Percentiles rank a stretch among this genome's conserved stretches.
Conservation (phyloP, 2,888 invertebrate species). For the Gasteruption jaculator region DNA sequence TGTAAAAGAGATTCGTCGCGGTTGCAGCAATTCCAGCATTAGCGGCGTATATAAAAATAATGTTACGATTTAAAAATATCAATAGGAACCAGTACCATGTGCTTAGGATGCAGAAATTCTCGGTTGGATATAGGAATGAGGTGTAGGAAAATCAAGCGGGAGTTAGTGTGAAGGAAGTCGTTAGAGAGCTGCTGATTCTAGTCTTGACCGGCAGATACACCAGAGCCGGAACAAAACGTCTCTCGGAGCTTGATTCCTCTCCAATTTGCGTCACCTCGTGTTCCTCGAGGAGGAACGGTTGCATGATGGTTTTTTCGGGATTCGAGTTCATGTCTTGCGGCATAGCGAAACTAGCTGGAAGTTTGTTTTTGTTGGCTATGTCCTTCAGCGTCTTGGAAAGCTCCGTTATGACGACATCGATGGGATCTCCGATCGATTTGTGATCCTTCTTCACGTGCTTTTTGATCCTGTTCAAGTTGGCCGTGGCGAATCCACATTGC, state of each 20-base stretch:
- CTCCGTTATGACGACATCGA: conserved; percentile 51
- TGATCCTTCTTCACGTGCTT: conserved; percentile 55
- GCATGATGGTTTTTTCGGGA: conserved; percentile 74
- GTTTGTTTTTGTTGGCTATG: conserved; percentile 55
- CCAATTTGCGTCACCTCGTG: conserved; percentile 47
- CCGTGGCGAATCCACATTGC: conserved; percentile 45
- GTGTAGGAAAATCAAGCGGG: conserved; percentile 67
- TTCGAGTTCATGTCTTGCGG: conserved; percentile 55
- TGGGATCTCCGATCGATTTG: conserved; percentile 43
- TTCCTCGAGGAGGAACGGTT: conserved; percentile 84
- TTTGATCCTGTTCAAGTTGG: conserved; percentile 47
- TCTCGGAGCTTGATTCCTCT: conserved; percentile 38
- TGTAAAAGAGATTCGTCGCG: no score
- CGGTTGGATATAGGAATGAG: not conserved
- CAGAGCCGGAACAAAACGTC: conserved; percentile 81
- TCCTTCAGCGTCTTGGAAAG: conserved; percentile 55
- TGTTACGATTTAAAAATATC: conserved; percentile 27
- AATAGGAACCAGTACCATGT: conserved; percentile 45
- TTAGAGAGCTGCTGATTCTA: conserved; percentile 79
- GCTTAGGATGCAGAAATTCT: conserved; percentile 33
- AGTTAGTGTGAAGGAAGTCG: conserved; percentile 88
- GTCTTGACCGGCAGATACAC: conserved; percentile 92
- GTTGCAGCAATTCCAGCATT: no score
- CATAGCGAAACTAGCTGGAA: conserved; percentile 64
- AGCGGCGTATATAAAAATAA: conserved; percentile 24